phyloP scores from a whole-genome alignment of 1,140 invertebrate species.

The Batillaria attramentaria region DNA sequence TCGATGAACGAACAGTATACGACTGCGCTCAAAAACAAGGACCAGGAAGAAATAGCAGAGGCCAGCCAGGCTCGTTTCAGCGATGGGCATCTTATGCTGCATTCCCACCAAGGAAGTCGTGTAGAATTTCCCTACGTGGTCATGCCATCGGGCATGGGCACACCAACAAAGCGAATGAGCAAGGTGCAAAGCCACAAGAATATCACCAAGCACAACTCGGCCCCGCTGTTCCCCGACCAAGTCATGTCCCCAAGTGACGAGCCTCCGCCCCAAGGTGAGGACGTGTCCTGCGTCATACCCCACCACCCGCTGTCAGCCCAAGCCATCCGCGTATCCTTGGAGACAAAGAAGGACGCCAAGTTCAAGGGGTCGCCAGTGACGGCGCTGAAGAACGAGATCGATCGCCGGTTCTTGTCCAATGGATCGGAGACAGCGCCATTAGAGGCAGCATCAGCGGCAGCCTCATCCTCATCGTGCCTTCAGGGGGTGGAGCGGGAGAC shows the following conservation, averaged over 20 bases:
- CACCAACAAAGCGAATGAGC: too few species aligned
- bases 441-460: conserved; percentile 14
- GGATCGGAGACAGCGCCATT: conserved; percentile 30
- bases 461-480: neutral
- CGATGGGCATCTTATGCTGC: too few species aligned
- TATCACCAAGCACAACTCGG: conserved; percentile 30
- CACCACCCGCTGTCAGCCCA: conserved; percentile 37
- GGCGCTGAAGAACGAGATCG: conserved; percentile 68
- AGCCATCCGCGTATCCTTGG: conserved; percentile 55
- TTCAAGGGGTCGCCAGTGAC: conserved; percentile 68
- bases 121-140: too few species aligned
- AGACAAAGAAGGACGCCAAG: conserved; percentile 54
- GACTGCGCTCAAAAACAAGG: too few species aligned
- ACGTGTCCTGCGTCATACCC: conserved; percentile 45
- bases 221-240: conserved; percentile 22
- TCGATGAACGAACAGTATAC: conserved; percentile 49
- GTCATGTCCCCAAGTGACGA: conserved; percentile 15
- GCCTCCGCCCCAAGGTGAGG: conserved; percentile 27
- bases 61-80: too few species aligned
- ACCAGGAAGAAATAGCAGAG: too few species aligned
- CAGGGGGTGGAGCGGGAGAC: conserved; percentile 22
- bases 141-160: too few species aligned
- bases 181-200: conserved; percentile 48
- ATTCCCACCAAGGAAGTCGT: too few species aligned
- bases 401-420: conserved; percentile 52